These are phyloP conservation scores for Sussaba pulchella DNA, from an alignment of 2,888 invertebrate species.

Conservation along the genomic window DNA sequence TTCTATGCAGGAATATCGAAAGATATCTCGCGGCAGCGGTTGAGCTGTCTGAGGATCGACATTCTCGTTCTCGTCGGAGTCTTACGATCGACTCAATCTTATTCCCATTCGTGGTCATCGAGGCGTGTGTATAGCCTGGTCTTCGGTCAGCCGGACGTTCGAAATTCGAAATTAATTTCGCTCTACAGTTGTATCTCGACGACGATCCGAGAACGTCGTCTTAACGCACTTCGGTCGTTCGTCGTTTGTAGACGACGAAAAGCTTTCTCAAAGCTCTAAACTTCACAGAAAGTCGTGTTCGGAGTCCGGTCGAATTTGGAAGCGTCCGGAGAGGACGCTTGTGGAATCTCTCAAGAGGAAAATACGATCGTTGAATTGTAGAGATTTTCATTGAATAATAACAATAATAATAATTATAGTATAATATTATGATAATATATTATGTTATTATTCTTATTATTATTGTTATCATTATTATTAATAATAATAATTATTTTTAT, in stretches of 20 bases:
- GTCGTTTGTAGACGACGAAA: not conserved
- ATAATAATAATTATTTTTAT: too few relatives aligned
- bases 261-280: constrained; percentile 48
- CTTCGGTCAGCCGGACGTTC: constrained; percentile 69
- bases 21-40: constrained; percentile 12
- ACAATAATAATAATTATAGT: too few relatives aligned
- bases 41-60: constrained; percentile 32
- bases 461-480: too few relatives aligned
- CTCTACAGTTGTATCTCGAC: constrained; percentile 61
- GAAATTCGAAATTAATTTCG: constrained; percentile 83
- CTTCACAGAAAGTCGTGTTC: constrained; percentile 65
- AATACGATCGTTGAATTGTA: not conserved
- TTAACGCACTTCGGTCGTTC: constrained; percentile 66
- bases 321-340: constrained; percentile 10
- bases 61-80: constrained; percentile 51
- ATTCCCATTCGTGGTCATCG: constrained; percentile 78
- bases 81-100: constrained; percentile 79
- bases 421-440: too few relatives aligned
- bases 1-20: constrained; percentile 11
- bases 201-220: constrained; percentile 67
- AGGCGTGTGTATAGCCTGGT: constrained; percentile 73
- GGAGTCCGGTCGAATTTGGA: constrained; percentile 67
- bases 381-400: too few relatives aligned
- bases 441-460: too few relatives aligned
- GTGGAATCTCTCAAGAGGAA: not conserved